Evolutionary conservation across 2,797 vertebrate species (phyloP).

Genomic region (Iguana delicatissima): DNA sequence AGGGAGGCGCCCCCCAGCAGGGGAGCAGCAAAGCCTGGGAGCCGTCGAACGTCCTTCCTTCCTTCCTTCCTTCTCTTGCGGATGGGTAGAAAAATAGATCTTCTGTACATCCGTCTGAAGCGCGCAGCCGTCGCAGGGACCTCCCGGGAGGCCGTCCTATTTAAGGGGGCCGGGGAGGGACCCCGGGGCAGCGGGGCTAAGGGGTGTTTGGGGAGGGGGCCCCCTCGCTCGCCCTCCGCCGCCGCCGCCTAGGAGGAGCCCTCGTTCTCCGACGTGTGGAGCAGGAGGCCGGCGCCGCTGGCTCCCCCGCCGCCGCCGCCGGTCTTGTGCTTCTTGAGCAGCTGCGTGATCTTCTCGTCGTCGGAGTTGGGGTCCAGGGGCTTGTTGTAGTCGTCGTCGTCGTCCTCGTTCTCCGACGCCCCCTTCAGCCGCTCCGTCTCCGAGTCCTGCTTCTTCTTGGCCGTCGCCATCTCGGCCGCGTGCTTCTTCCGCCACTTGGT

Average conservation of each 20-base stretch:
- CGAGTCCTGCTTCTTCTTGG: conserved; percentile 97
- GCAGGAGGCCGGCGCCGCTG: conserved; percentile 77
- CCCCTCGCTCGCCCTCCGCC: rapidly evolving
- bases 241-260: conserved; percentile 78
- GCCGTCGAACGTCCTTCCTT: neutral
- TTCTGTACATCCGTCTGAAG: conserved; percentile 80
- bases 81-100: conserved; percentile 82
- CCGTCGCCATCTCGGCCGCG: conserved; percentile 97
- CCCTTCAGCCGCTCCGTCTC: conserved; percentile 94
- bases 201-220: too few species aligned
- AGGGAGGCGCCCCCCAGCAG: neutral
- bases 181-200: neutral
- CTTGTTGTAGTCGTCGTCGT: conserved; percentile 97
- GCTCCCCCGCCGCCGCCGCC: conserved; percentile 75
- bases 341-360: conserved; percentile 95
- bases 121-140: conserved; percentile 42
- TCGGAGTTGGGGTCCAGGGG: conserved; percentile 97
- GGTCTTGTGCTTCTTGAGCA: conserved; percentile 96
- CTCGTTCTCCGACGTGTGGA: conserved; percentile 90
- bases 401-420: conserved; percentile 91
- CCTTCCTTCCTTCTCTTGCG: conserved; percentile 22
- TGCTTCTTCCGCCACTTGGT: conserved; percentile 98
- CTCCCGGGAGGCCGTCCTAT: too few species aligned
- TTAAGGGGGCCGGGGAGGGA: too few species aligned
- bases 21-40: neutral